Percentiles rank a stretch among this genome's conserved stretches.
phyloP scores from a whole-genome alignment of 1,140 invertebrate species.

The Aradophagus sp. region DNA sequence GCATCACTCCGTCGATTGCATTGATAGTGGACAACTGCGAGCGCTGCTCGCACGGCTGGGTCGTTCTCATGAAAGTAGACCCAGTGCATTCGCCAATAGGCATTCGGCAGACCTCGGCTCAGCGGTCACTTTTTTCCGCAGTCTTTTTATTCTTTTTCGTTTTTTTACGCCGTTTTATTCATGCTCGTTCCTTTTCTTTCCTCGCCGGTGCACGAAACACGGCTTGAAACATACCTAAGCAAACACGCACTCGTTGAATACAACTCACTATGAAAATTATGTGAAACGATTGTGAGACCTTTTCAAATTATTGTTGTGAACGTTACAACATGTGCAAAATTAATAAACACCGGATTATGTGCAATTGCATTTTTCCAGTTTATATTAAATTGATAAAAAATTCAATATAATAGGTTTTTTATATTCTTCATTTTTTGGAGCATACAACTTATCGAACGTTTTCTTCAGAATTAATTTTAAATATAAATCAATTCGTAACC shows the following conservation, averaged over 20 bases:
- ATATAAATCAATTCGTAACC: too few relatives aligned
- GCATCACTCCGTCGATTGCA: conserved; percentile 2
- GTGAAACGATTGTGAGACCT: too few relatives aligned
- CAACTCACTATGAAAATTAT: too few relatives aligned
- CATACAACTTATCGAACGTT: too few relatives aligned
- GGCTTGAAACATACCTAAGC: not conserved
- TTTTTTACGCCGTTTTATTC: conserved; percentile 18
- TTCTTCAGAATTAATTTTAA: too few relatives aligned
- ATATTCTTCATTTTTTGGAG: too few relatives aligned
- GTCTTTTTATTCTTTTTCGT: conserved; percentile 6
- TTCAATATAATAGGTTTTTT: too few relatives aligned
- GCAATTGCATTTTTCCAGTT: too few relatives aligned
- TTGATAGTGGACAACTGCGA: conserved; percentile 20
- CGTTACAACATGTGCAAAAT: too few relatives aligned
- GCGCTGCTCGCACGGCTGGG: conserved; percentile 24
- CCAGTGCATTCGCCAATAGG: conserved; percentile 34
- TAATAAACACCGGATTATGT: too few relatives aligned
- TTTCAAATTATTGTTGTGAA: too few relatives aligned
- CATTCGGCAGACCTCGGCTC: conserved; percentile 34
- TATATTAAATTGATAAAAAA: too few relatives aligned
- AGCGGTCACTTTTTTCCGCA: conserved; percentile 19
- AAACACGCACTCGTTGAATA: not conserved
- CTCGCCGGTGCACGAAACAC: not conserved
- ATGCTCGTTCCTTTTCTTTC: conserved; percentile 22
- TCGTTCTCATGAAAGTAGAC: conserved; percentile 25